Evolutionary conservation across 2,113 vertebrate species (phyloP).

Genomic region (Heterocephalus glaber): DNA sequence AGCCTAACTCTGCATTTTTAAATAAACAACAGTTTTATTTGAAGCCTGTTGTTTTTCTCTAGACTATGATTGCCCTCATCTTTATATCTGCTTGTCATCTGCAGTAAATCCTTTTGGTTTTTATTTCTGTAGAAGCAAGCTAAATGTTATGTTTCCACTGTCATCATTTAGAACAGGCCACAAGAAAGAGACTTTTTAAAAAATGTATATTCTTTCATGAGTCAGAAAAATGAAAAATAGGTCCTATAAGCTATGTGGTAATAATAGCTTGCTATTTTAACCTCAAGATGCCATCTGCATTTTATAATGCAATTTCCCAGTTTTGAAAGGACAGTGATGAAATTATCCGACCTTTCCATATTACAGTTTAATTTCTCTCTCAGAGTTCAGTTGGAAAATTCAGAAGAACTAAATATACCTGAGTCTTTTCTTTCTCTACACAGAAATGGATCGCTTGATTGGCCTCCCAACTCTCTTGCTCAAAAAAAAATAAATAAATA

Average conservation of each 20-base stretch:
- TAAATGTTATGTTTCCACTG: background rate
- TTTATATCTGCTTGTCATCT: slow-evolving; percentile 44
- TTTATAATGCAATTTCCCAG: slow-evolving; percentile 77
- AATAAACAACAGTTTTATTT: slow-evolving; percentile 54
- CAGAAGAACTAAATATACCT: slow-evolving; percentile 71
- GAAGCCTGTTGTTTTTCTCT: slow-evolving; percentile 36
- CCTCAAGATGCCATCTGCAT: slow-evolving; percentile 57
- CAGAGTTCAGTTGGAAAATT: slow-evolving; percentile 65
- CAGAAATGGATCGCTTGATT: background rate
- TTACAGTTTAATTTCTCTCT: slow-evolving; percentile 71
- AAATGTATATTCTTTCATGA: slow-evolving; percentile 24
- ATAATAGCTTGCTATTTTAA: slow-evolving; percentile 74
- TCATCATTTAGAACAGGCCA: background rate
- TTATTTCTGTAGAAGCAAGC: slow-evolving; percentile 30
- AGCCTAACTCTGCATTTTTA: slow-evolving; percentile 44
- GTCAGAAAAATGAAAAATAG: slow-evolving; percentile 56
- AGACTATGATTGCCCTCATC: slow-evolving; percentile 2
- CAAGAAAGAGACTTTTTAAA: slow-evolving; percentile 46
- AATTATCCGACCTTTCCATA: slow-evolving; percentile 80
- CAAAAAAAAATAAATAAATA: too few species aligned
- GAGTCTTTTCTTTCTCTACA: slow-evolving; percentile 28
- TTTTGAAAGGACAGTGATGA: slow-evolving; percentile 79
- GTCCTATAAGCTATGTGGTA: slow-evolving; percentile 48
- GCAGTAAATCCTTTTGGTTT: slow-evolving; percentile 48
- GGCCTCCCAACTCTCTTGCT: background rate